A percentile compares a stretch with the other conserved stretches of the same genome.
Conservation (phyloP, 2,113 vertebrate species). For the Speoplatyrhinus poulsoni region DNA sequence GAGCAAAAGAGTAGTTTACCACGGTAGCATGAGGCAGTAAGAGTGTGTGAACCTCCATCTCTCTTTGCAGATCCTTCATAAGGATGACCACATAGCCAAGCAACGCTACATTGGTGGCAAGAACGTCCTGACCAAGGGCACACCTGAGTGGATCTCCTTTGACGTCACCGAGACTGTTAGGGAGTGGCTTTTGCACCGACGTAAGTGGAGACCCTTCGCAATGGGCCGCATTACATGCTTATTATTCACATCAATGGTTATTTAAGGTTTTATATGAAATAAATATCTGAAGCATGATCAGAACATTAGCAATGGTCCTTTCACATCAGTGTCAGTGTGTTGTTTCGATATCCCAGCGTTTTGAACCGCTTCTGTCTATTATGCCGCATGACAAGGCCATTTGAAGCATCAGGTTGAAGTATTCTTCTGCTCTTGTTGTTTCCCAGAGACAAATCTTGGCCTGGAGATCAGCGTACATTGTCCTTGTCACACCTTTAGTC, state of each 20-base stretch:
- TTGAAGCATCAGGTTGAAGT: slow-evolving; percentile 19
- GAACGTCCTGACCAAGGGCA: slow-evolving; percentile 91
- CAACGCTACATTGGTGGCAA: slow-evolving; percentile 94
- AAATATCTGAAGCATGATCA: neutral
- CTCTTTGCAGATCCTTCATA: slow-evolving; percentile 85
- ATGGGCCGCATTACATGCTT: slow-evolving; percentile 18
- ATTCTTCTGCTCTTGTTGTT: slow-evolving; percentile 47
- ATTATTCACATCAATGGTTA: slow-evolving; percentile 16
- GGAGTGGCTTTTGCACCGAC: slow-evolving; percentile 93
- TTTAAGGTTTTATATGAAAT: slow-evolving; percentile 1
- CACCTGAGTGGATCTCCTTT: slow-evolving; percentile 92
- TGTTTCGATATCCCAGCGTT: slow-evolving; percentile 45
- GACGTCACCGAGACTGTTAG: slow-evolving; percentile 96
- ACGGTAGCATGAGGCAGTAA: neutral
- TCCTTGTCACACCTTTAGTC: slow-evolving; percentile 93
- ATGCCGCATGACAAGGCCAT: slow-evolving; percentile 44
- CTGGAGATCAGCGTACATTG: slow-evolving; percentile 97
- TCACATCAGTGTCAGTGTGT: slow-evolving; percentile 25
- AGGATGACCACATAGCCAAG: slow-evolving; percentile 92
- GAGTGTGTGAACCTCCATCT: slow-evolving; percentile 36
- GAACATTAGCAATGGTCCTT: slow-evolving; percentile 21
- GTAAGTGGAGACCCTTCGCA: slow-evolving; percentile 72
- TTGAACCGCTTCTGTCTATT: slow-evolving; percentile 59
- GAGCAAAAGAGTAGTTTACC: neutral
- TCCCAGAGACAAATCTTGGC: slow-evolving; percentile 90